Percentiles rank a stretch among this genome's conserved stretches.
phyloP scores from a whole-genome alignment of 1,140 invertebrate species.

The Drosophila repleta region DNA sequence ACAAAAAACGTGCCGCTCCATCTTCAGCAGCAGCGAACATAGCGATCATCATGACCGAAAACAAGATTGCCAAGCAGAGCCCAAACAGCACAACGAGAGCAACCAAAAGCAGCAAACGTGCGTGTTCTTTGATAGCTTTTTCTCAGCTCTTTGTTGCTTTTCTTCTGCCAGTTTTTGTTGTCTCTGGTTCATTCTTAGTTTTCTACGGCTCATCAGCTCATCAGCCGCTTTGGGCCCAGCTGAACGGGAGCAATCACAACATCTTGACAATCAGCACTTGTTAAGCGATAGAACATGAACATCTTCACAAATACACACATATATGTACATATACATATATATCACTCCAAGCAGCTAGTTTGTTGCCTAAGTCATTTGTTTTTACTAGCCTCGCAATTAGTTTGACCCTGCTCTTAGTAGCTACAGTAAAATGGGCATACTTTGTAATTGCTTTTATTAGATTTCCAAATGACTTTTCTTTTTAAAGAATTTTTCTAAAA shows the following conservation, averaged over 20 bases:
- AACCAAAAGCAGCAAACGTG: conserved; percentile 33
- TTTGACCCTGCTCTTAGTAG: conserved; percentile 17
- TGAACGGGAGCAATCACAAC: conserved; percentile 46
- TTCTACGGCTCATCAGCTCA: conserved; percentile 33
- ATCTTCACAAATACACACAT: neutral
- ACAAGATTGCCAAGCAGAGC: conserved; percentile 63
- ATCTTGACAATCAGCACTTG: conserved; percentile 47
- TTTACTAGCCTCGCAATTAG: conserved; percentile 19
- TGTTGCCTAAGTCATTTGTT: conserved; percentile 50
- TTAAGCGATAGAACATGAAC: conserved; percentile 32
- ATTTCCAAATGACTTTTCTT: too few relatives aligned
- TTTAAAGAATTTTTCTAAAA: too few relatives aligned
- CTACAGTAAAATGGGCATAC: neutral
- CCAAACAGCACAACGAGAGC: conserved; percentile 22
- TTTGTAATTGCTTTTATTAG: too few relatives aligned
- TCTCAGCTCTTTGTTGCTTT: conserved; percentile 19
- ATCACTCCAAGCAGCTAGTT: conserved; percentile 17
- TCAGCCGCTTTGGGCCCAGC: conserved; percentile 1
- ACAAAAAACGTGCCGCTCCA: conserved; percentile 39
- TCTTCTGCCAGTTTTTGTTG: neutral
- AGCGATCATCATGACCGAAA: conserved; percentile 71
- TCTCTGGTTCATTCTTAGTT: neutral
- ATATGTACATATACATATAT: neutral
- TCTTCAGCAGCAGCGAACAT: conserved; percentile 29
- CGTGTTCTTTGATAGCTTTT: conserved; percentile 52